A percentile compares a stretch with the other conserved stretches of the same genome.
These are phyloP conservation scores for Caenorhabditis latens DNA, from an alignment of 1,140 invertebrate species.

Conservation along the genomic window DNA sequence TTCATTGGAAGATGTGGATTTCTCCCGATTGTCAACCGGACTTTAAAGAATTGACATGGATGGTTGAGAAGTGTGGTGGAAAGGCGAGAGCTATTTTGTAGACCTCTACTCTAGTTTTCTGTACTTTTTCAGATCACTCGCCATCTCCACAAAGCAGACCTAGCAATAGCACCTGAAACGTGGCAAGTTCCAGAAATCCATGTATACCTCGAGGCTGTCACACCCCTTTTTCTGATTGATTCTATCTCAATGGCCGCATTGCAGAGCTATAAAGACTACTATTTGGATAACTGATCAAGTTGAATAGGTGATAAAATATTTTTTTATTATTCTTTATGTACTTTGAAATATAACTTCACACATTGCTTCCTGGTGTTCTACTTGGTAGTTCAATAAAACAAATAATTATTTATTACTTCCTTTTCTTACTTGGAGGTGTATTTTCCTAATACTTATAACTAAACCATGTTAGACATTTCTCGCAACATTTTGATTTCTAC, in stretches of 20 bases:
- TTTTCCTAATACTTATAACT: too few relatives aligned
- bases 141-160: background rate
- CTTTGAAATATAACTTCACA: too few relatives aligned
- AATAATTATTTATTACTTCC: too few relatives aligned
- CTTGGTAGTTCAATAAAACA: too few relatives aligned
- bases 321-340: too few relatives aligned
- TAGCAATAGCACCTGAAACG: constrained; percentile 2
- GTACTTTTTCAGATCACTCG: background rate
- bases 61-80: constrained; percentile 33
- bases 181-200: constrained; percentile 24
- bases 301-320: too few relatives aligned
- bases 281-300: background rate
- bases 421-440: too few relatives aligned
- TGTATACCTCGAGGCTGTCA: background rate
- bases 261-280: background rate
- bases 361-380: too few relatives aligned
- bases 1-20: constrained; percentile 38
- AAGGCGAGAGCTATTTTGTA: background rate
- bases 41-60: background rate
- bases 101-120: too few relatives aligned
- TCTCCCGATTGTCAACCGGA: background rate
- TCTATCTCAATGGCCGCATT: constrained; percentile 37
- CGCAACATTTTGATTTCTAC: too few relatives aligned
- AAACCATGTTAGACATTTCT: too few relatives aligned
- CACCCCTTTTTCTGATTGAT: background rate